A percentile compares a stretch with the other conserved stretches of the same genome.
Conservation (phyloP, 2,888 invertebrate genomes). For the Torymus tubicola region DNA sequence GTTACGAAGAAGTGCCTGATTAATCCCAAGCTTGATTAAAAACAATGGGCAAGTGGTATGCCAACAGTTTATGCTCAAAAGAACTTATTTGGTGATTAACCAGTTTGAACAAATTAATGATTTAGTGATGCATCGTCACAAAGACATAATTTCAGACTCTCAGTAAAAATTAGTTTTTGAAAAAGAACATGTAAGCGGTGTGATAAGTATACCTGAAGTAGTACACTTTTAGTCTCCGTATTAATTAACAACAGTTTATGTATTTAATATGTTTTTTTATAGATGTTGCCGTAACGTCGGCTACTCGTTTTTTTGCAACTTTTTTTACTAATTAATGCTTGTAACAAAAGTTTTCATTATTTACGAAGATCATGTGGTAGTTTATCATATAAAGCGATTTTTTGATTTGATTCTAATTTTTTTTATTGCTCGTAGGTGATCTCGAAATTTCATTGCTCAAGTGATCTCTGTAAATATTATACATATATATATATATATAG, state of each 20-base stretch:
- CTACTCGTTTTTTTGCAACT: neutral
- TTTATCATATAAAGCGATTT: neutral
- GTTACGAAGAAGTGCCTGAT: slow-evolving; percentile 53
- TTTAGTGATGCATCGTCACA: no score
- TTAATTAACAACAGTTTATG: slow-evolving; percentile 1
- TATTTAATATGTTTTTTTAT: no score
- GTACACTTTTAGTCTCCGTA: no score
- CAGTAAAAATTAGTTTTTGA: slow-evolving; percentile 9
- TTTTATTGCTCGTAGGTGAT: slow-evolving; percentile 20
- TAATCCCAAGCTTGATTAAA: slow-evolving; percentile 48
- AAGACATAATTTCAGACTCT: neutral
- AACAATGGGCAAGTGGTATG: slow-evolving; percentile 20
- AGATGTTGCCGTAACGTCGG: no score
- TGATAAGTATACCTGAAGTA: slow-evolving; percentile 2
- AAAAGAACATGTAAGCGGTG: neutral
- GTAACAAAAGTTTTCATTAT: neutral
- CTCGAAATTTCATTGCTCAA: slow-evolving; percentile 43
- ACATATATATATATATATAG: slow-evolving; percentile 34
- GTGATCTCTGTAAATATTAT: slow-evolving; percentile 53
- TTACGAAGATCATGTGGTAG: slow-evolving; percentile 4
- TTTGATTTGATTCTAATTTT: neutral
- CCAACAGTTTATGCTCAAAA: slow-evolving; percentile 18
- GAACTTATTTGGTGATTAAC: slow-evolving; percentile 12
- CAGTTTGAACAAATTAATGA: neutral
- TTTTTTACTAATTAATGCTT: neutral